phyloP scores from a whole-genome alignment of 2,113 vertebrate species.

The Camelus dromedarius region DNA sequence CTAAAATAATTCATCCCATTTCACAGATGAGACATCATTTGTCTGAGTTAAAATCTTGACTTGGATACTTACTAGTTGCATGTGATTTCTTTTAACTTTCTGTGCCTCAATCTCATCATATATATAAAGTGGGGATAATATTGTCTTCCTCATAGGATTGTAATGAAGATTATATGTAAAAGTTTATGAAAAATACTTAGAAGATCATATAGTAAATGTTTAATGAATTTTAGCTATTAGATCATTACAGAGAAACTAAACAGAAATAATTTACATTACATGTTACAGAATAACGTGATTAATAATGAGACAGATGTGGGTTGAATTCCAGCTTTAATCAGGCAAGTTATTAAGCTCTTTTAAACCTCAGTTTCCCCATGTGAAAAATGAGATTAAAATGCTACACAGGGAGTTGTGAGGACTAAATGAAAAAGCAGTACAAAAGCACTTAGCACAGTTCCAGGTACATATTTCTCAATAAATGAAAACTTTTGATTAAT shows the following conservation, averaged over 20 bases:
- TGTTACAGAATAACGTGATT: not conserved
- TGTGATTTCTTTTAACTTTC: not conserved
- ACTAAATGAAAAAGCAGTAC: not conserved
- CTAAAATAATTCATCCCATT: slow-evolving; percentile 18
- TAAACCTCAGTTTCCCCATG: not conserved
- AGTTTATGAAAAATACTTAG: not conserved
- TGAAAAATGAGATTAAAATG: not conserved
- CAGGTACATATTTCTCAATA: not conserved
- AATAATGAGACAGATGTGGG: not conserved
- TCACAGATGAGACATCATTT: not conserved
- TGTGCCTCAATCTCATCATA: not conserved
- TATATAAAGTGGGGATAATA: not conserved
- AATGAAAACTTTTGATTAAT: not conserved
- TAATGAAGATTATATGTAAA: not conserved
- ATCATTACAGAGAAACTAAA: not conserved
- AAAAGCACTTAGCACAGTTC: not conserved
- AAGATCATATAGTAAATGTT: not conserved
- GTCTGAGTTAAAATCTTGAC: not conserved
- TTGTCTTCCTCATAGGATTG: not conserved
- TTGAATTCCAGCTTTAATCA: not conserved
- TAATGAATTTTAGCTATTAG: not conserved
- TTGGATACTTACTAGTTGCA: not conserved
- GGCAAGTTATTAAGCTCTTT: not conserved
- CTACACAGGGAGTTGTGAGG: not conserved
- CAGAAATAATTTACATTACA: not conserved